Evolutionary conservation across 1,140 invertebrate species (phyloP).

Genomic region (Plutomurus gul): DNA sequence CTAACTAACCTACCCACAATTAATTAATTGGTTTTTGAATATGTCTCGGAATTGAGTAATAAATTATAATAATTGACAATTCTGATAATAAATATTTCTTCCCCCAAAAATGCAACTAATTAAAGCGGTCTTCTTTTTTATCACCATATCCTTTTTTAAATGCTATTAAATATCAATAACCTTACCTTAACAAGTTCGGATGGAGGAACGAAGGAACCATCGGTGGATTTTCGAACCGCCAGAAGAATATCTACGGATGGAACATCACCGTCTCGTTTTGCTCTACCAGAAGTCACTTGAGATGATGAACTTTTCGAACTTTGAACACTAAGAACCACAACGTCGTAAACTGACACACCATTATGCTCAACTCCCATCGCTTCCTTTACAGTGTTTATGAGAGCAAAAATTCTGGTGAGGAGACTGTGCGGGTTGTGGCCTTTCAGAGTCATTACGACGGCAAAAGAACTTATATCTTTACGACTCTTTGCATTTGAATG

Average conservation of each 20-base stretch:
- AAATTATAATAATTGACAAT: no score
- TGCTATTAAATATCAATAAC: no score
- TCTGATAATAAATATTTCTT: no score
- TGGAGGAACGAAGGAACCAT: slow-evolving; percentile 48
- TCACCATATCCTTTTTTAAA: no score
- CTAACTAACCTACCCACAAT: no score
- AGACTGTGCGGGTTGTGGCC: slow-evolving; percentile 53
- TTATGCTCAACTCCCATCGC: slow-evolving; percentile 47
- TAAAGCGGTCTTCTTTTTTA: no score
- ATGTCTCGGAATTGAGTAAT: no score
- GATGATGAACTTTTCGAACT: slow-evolving; percentile 26
- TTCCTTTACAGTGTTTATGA: slow-evolving; percentile 53
- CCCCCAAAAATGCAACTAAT: no score
- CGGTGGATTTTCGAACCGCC: slow-evolving; percentile 48
- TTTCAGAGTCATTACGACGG: slow-evolving; percentile 46
- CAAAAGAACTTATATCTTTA: slow-evolving; percentile 51
- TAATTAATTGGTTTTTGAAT: no score
- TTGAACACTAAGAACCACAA: slow-evolving; percentile 50
- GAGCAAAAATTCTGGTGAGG: slow-evolving; percentile 50
- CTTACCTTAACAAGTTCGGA: slow-evolving; percentile 47
- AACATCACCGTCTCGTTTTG: slow-evolving; percentile 40
- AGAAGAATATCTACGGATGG: slow-evolving; percentile 51
- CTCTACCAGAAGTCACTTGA: neutral
- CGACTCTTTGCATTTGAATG: slow-evolving; percentile 33
- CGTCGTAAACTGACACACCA: slow-evolving; percentile 46